Evolutionary conservation across 2,113 vertebrate genomes (phyloP), one percentile per base, ranked within the genome.

Genomic region (Anseranas semipalmata): DNA sequence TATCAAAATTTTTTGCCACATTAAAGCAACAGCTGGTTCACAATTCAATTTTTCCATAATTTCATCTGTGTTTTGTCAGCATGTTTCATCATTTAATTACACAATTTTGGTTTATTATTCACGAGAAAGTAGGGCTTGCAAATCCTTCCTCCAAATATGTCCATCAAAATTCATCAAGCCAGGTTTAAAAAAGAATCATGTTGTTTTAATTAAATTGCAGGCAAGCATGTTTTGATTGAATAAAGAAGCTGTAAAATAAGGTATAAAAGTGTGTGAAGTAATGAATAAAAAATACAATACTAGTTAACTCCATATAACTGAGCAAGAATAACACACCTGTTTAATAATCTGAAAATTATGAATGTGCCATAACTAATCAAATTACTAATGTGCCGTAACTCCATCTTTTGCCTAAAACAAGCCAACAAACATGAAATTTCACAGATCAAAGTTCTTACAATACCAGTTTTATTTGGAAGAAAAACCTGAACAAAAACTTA

Each of bases 61-160:
- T 89, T 94, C 62, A 62, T 73, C 73, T 82, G 78, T 90, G 53
- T 92, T 93, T 87, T 94, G 45, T 89, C 65, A 94, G 76, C 45
- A 83, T 22, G 74, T 89, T 93, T 95, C 35, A 87, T 68, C 33
- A 82, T 25, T 19, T 87, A 79, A 82, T 95, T 90, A 87, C 16
- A 63, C 13, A 53, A 62, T 71, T 94, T 50, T 81, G 28, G 6
- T 75, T 77, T 89, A 74, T 60, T 87, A 89, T 72, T 94, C 11
- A 90, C 41, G 16, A 85, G 41, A 86, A 80, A 81, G 43, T 19
- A 35, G 9, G 8, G 60, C 19, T 84, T 87, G 93, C 65, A 41
- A 90, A 87, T 73, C 39, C n/a, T 67, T 88, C 68, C 92, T 87
- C 62, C 83, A 96, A 88, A 85, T 50, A 74, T 4, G 77, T 68